Evolutionary conservation across 2,888 invertebrate species (phyloP).

Genomic region (Timema cristinae): DNA sequence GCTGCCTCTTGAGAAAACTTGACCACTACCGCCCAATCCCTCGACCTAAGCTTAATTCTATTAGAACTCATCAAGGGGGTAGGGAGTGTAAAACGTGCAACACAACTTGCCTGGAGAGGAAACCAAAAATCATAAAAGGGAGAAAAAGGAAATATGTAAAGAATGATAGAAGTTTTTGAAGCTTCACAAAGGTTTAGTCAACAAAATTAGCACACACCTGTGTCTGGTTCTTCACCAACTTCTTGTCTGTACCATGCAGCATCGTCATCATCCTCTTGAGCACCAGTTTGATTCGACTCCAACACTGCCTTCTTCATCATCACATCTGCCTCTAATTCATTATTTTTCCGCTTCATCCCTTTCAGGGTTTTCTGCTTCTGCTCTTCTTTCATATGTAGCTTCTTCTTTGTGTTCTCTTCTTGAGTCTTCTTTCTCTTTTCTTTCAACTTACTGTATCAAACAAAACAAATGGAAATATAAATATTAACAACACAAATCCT

Average conservation of each 20-base stretch:
- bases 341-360: constrained; percentile 57
- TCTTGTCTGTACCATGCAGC: constrained; percentile 79
- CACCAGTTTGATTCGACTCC: constrained; percentile 45
- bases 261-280: constrained; percentile 64
- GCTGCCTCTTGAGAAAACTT: too few species aligned
- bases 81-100: too few species aligned
- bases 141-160: too few species aligned
- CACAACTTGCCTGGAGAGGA: too few species aligned
- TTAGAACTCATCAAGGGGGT: too few species aligned
- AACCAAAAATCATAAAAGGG: too few species aligned
- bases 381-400: constrained; percentile 60
- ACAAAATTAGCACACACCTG: constrained; percentile 47
- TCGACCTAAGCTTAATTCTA: too few species aligned
- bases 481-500: too few species aligned
- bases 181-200: too few species aligned
- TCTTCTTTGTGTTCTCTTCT: constrained; percentile 65
- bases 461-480: constrained; percentile 19
- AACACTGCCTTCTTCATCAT: constrained; percentile 40
- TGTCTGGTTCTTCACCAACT: constrained; percentile 84
- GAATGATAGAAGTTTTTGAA: too few species aligned
- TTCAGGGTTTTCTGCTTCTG: constrained; percentile 63
- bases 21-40: too few species aligned
- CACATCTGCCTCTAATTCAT: constrained; percentile 39
- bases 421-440: constrained; percentile 73
- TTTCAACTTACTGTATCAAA: constrained; percentile 58